Base-by-base conservation (phyloP, 2,888 invertebrate species). In the Eilema sororculum region DNA sequence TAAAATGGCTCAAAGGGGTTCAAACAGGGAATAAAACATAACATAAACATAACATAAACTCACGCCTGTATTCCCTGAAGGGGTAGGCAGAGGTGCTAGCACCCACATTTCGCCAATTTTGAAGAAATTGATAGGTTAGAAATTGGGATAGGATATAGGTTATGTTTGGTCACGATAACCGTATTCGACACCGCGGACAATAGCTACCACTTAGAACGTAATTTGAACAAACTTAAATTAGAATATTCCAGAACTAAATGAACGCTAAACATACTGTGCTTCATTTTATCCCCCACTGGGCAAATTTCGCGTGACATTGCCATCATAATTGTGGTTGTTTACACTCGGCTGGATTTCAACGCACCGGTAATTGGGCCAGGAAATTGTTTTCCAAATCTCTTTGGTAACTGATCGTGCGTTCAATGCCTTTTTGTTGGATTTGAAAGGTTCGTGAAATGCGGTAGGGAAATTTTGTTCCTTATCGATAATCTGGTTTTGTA, bases 301-400 rank as follows among this genome's bases (percentile, higher is more conserved):
- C 79, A 79, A 69, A 81, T 82, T 85, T 85, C 84, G 79, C 84
- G 82, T 84, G 79, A 83, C 79, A 83, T 79, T 82, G 77, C 80
- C 80, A 77, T 80, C 81, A 85, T 86, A 87, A 90, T 89, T 87
- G 87, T 86, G 86, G 86, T 81, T 87, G 87, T 90, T 90, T 89
- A 89, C 90, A 90, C 90, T 87, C 82, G 85, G 86, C 77, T 87
- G 86, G 80, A 85, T 88, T 78, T 86, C 85, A 87, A 89, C 89
- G 86, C 84, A 82, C 84, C 83, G 84, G 78, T 89, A 90, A 91
- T 90, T 89, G 90, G 86, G 78, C 85, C 83, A 84, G 85, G 86
- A 86, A 88, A 88, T 87, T 84, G 84, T 85, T 84, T 77, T 75
- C 77, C 69, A 75, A 84, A 83, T 86, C 81, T 73, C 77, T 83